A percentile compares a stretch with the other conserved stretches of the same genome.
These are phyloP conservation scores for Abramis brama DNA, from an alignment of 2,113 vertebrate genomes.

Conservation along the genomic window DNA sequence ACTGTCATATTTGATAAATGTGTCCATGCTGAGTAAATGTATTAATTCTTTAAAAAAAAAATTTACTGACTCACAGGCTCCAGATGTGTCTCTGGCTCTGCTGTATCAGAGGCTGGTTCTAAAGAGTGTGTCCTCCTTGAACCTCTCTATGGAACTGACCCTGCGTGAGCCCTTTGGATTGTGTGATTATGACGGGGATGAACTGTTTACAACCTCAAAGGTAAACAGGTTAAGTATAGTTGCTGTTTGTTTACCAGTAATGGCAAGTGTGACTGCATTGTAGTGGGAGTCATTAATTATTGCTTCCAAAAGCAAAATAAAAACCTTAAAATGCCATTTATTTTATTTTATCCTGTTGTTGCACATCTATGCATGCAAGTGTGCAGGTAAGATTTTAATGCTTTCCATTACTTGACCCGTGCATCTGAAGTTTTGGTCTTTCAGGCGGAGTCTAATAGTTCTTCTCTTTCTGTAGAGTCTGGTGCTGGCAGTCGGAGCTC, in stretches of 20 bases:
- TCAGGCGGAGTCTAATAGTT: background rate
- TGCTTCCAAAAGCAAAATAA: background rate
- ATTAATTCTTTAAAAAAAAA: too few relatives aligned
- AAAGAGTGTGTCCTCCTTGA: slow-evolving; percentile 80
- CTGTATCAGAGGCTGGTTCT: slow-evolving; percentile 77
- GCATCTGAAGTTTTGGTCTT: background rate
- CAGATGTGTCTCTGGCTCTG: slow-evolving; percentile 63
- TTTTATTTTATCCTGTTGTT: background rate
- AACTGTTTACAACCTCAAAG: slow-evolving; percentile 62
- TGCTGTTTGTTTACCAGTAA: background rate
- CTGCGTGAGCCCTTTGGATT: slow-evolving; percentile 78
- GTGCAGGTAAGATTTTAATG: background rate
- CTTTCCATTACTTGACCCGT: background rate
- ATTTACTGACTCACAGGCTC: slow-evolving; percentile 67
- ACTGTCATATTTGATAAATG: too few relatives aligned
- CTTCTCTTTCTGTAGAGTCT: slow-evolving; percentile 70
- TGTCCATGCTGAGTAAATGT: too few relatives aligned
- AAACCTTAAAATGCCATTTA: background rate
- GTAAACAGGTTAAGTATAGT: slow-evolving; percentile 51
- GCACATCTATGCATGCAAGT: slow-evolving; percentile 5
- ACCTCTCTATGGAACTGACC: slow-evolving; percentile 73
- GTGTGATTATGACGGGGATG: slow-evolving; percentile 62
- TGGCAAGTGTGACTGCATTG: background rate
- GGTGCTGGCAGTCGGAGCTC: slow-evolving; percentile 67
- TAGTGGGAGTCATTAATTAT: background rate